phyloP scores from a whole-genome alignment of 2,888 invertebrate species.

The Aethes cnicana region DNA sequence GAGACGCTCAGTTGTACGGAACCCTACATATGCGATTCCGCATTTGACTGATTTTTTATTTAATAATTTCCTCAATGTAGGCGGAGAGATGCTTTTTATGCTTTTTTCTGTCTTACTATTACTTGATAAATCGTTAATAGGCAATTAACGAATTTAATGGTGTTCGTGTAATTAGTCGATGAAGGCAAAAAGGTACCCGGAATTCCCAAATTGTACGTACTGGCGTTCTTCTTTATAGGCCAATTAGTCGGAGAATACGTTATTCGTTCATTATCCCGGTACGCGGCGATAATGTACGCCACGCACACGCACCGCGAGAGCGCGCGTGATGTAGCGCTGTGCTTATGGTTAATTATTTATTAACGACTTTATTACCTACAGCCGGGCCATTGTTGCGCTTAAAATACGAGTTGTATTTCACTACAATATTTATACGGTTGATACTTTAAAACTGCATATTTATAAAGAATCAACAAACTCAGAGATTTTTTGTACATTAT shows the following conservation, averaged over 20 bases:
- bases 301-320: slow-evolving; percentile 27
- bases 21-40: too few species aligned
- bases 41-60: too few species aligned
- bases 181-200: slow-evolving; percentile 50
- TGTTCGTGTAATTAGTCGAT: slow-evolving; percentile 7
- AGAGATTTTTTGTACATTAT: neutral
- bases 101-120: too few species aligned
- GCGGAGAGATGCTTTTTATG: too few species aligned
- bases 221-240: slow-evolving; percentile 55
- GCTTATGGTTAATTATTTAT: slow-evolving; percentile 52
- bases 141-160: neutral
- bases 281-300: slow-evolving; percentile 48
- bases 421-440: too few species aligned
- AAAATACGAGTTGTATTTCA: slow-evolving; percentile 45
- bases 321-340: slow-evolving; percentile 15
- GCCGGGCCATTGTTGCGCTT: slow-evolving; percentile 47
- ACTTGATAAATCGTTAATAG: neutral
- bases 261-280: slow-evolving; percentile 58
- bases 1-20: too few species aligned
- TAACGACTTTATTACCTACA: slow-evolving; percentile 53
- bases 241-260: slow-evolving; percentile 64
- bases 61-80: too few species aligned
- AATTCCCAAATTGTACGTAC: slow-evolving; percentile 46
- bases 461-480: neutral
- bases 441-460: neutral